A percentile compares a stretch with the other conserved stretches of the same genome.
Evolutionary conservation across 2,113 vertebrate species (phyloP).

Genomic region (Myrmophylax atrothorax): DNA sequence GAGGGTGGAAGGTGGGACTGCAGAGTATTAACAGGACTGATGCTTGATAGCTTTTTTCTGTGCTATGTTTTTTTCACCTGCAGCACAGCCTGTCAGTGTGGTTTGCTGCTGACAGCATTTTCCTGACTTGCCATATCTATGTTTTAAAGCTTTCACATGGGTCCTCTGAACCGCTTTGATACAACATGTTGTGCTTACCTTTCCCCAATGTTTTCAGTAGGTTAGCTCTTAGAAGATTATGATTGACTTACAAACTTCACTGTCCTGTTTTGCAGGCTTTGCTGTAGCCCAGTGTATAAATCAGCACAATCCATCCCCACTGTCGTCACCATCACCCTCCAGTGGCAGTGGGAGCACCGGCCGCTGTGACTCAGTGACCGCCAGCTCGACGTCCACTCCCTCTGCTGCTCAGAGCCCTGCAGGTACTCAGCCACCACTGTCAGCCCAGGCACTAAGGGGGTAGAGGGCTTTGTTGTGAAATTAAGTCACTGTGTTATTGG

Average conservation of each 20-base stretch:
- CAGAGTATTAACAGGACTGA: not conserved
- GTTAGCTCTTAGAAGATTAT: not conserved
- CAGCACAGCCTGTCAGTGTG: not conserved
- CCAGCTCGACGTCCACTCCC: constrained; percentile 80
- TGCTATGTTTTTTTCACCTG: not conserved
- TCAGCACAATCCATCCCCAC: constrained; percentile 82
- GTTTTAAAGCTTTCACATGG: not conserved
- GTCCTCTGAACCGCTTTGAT: not conserved
- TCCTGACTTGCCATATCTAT: not conserved
- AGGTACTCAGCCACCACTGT: constrained; percentile 74
- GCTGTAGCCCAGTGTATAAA: constrained; percentile 93
- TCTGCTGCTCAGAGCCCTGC: constrained; percentile 84
- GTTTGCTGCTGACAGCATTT: not conserved
- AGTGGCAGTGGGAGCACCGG: constrained; percentile 84
- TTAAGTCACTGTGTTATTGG: not conserved
- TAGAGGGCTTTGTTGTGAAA: not conserved
- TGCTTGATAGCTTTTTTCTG: not conserved
- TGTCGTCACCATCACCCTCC: constrained; percentile 85
- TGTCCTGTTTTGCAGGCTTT: constrained; percentile 82
- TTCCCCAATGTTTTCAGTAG: not conserved
- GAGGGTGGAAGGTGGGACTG: not conserved
- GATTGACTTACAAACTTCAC: not conserved
- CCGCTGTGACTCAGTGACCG: constrained; percentile 83
- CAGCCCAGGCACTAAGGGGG: not conserved
- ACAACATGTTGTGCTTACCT: not conserved